Evolutionary conservation across 2,888 invertebrate species (phyloP).

Genomic region (Digitonthophagus gazella): DNA sequence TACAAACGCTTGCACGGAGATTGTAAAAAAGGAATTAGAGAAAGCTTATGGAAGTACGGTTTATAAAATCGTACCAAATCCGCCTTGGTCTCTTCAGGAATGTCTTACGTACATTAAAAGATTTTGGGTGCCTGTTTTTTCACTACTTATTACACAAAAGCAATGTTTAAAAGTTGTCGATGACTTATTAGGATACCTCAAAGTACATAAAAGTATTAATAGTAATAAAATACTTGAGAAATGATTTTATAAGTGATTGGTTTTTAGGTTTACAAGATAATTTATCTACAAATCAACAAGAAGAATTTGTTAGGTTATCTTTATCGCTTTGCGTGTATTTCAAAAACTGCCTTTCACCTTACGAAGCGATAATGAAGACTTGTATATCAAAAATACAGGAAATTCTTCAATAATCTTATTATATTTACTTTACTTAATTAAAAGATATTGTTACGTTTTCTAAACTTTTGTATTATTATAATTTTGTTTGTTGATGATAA

Average conservation of each 20-base stretch:
- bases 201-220: slow-evolving; percentile 36
- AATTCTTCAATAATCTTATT: slow-evolving; percentile 26
- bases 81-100: slow-evolving; percentile 58
- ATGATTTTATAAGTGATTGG: slow-evolving; percentile 22
- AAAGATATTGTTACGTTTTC: too few species aligned
- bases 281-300: slow-evolving; percentile 14
- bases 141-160: slow-evolving; percentile 45
- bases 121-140: slow-evolving; percentile 63
- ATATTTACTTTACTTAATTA: slow-evolving; percentile 7
- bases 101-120: slow-evolving; percentile 57
- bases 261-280: slow-evolving; percentile 37
- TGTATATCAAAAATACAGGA: slow-evolving; percentile 32
- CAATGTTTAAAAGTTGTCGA: slow-evolving; percentile 42
- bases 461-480: not conserved
- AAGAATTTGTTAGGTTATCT: slow-evolving; percentile 30
- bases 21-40: slow-evolving; percentile 58
- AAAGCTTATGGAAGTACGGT: slow-evolving; percentile 57
- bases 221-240: not conserved
- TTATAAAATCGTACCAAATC: slow-evolving; percentile 54
- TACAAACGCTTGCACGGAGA: slow-evolving; percentile 37
- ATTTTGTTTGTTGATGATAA: not conserved
- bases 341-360: slow-evolving; percentile 30
- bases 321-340: slow-evolving; percentile 34
- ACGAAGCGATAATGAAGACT: slow-evolving; percentile 26
- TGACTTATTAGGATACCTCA: slow-evolving; percentile 36